Conservation (phyloP, 1,140 invertebrate genomes). For the Brachystomella parvula region DNA sequence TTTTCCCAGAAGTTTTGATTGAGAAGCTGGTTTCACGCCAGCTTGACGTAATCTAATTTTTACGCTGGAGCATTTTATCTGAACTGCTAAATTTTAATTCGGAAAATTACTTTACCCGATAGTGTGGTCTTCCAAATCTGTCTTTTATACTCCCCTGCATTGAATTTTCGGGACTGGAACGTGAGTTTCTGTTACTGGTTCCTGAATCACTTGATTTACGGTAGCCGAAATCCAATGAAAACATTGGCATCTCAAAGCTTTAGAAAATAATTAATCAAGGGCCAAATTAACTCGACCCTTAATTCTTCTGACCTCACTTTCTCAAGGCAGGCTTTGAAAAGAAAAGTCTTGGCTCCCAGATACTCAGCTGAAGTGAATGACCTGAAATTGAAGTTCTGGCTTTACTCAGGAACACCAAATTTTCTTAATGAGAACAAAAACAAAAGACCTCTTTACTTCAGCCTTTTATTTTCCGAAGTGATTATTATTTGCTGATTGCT, state of each 20-base stretch:
- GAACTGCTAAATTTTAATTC: not conserved
- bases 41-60: not conserved
- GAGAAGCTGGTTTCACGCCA: not conserved
- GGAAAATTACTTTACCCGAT: slow-evolving; percentile 23
- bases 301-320: not conserved
- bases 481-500: not conserved
- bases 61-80: not conserved
- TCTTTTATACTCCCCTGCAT: slow-evolving; percentile 27
- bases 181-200: slow-evolving; percentile 21
- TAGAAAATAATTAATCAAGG: not conserved
- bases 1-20: not conserved
- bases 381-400: not conserved
- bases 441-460: not conserved
- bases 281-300: too few relatives aligned
- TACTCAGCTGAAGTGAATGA: not conserved
- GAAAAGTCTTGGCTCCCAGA: not conserved
- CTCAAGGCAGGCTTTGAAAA: not conserved
- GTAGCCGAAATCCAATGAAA: slow-evolving; percentile 36
- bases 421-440: not conserved
- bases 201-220: slow-evolving; percentile 25
- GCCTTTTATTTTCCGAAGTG: not conserved
- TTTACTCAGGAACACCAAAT: not conserved
- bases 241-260: slow-evolving; percentile 33
- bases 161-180: slow-evolving; percentile 25
- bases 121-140: slow-evolving; percentile 30